These are phyloP conservation scores for Helicoverpa assulta DNA, from an alignment of 2,888 invertebrate species.

Conservation along the genomic window DNA sequence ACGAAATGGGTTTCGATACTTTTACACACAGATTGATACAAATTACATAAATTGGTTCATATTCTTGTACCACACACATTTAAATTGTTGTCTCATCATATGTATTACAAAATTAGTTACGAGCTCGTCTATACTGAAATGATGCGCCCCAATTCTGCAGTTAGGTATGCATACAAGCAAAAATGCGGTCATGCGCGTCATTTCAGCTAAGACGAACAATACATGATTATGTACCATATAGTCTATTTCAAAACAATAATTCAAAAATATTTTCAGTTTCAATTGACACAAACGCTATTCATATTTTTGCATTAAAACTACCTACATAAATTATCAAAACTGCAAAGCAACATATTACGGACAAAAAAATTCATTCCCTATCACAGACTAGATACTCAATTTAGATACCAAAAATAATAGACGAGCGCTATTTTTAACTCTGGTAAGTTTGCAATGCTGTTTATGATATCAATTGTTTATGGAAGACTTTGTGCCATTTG, in stretches of 20 bases:
- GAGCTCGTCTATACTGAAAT: no score
- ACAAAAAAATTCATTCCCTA: conserved; percentile 73
- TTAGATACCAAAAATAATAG: conserved; percentile 61
- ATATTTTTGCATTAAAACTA: not conserved
- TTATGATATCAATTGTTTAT: conserved; percentile 34
- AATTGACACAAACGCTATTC: not conserved
- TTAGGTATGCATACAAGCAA: no score
- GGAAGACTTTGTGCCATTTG: conserved; percentile 54
- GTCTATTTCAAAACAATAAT: not conserved
- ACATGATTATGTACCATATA: not conserved
- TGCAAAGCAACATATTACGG: conserved; percentile 54
- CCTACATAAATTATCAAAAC: not conserved
- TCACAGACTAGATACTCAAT: conserved; percentile 85
- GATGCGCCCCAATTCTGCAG: no score
- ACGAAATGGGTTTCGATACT: no score
- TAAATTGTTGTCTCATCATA: not conserved
- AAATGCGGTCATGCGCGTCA: no score
- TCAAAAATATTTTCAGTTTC: not conserved
- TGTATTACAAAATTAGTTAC: not conserved
- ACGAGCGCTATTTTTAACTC: conserved; percentile 32
- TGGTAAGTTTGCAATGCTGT: conserved; percentile 39
- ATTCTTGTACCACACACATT: not conserved
- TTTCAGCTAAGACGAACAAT: no score
- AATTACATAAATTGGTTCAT: no score
- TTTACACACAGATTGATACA: no score